Base-by-base conservation (phyloP, 2,797 vertebrate genomes). In the Hybognathus amarus region DNA sequence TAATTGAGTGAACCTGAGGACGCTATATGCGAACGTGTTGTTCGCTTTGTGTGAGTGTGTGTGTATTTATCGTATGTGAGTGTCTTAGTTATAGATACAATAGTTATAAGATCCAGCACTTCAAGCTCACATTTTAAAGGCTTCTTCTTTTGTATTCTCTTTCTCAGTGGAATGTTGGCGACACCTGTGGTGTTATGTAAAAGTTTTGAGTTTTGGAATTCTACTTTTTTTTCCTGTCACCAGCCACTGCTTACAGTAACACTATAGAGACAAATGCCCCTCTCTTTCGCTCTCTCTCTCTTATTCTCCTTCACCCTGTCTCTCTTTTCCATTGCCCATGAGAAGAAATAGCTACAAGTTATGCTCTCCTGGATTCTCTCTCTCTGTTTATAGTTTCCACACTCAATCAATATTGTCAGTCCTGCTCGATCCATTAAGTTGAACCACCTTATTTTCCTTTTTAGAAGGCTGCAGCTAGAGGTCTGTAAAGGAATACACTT, bases 391-490 rank as follows among this genome's bases (percentile, higher is more conserved):
- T 71, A 24, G 56, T 66, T 70, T 33, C 67, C 33, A 45, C 27
- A 27, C 9, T 77, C 27, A n/a, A 30, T 52, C 45, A 66, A 45
- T 67, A 61, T 24, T 30, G 61, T 81, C 67, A 40, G 27, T 74
- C 63, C 80, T 84, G 81, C 64, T 79, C 78, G 79, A 40, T 77
- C 84, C 76, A 84, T 88, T 84, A 81, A 45, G 80, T 77, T 40
- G 30, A 79, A 78, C 52, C 30, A 8, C 27, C 17, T 66, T 33
- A 24, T 33, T 77, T 66, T 33, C 79, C 52, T 64, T 85, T n/a
- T 50, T 47, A 82, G 74, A 79, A 38, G 36, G 38, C 73, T 20
- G 45, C 15, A 75, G n/a, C 38, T 66, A 40, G 38, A 36, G 22
- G 22, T 67, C 27, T 64, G n/a, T 30, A n/a, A 52, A 79, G 42